phyloP scores from a whole-genome alignment of 2,888 invertebrate species.

The Ennomos quercinarius region DNA sequence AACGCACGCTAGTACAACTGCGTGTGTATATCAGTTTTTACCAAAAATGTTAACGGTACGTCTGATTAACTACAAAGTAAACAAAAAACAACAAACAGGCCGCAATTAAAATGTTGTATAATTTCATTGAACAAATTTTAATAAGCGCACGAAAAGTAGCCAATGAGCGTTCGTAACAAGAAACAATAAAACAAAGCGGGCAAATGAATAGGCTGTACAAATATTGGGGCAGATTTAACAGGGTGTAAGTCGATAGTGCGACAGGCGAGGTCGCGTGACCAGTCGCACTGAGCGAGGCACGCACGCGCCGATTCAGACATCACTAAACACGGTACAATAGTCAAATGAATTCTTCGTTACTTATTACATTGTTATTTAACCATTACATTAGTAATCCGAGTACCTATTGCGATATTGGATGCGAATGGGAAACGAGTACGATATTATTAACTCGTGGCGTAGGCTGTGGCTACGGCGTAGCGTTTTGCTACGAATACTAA shows the following conservation, averaged over 20 bases:
- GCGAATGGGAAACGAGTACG: background rate
- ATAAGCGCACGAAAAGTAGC: constrained; percentile 58
- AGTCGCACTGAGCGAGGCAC: constrained; percentile 55
- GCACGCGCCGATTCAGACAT: constrained; percentile 70
- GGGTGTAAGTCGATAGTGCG: constrained; percentile 80
- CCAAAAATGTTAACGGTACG: constrained; percentile 2
- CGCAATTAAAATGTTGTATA: constrained; percentile 50
- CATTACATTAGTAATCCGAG: constrained; percentile 18
- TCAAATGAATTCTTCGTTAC: constrained; percentile 57
- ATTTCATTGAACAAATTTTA: constrained; percentile 64
- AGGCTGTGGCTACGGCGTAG: constrained; percentile 19
- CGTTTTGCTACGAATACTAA: constrained; percentile 12
- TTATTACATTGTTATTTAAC: constrained; percentile 43
- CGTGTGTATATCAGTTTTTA: background rate
- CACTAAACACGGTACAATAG: constrained; percentile 60
- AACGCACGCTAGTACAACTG: too few relatives aligned
- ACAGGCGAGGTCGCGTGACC: constrained; percentile 78
- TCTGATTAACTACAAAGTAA: constrained; percentile 39
- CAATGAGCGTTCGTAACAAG: constrained; percentile 55
- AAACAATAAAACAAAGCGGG: constrained; percentile 75
- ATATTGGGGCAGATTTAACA: constrained; percentile 81
- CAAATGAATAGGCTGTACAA: constrained; percentile 81
- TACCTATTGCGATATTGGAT: constrained; percentile 1
- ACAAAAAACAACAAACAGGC: constrained; percentile 45
- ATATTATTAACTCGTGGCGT: constrained; percentile 7